These are phyloP conservation scores for Thumatha senex DNA, from an alignment of 2,888 invertebrate species.

Conservation along the genomic window DNA sequence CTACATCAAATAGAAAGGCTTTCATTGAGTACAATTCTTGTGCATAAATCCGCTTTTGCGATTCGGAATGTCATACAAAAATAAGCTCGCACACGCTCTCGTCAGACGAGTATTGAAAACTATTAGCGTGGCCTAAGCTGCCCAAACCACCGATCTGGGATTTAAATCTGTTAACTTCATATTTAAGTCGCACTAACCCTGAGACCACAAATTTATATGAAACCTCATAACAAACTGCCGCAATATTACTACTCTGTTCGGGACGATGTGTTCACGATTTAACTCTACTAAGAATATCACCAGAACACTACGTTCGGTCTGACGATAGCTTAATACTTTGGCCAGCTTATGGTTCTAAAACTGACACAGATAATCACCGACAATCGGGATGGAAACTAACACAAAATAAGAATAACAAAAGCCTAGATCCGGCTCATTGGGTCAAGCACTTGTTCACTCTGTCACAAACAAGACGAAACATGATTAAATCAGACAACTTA, in stretches of 20 bases:
- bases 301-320: background rate
- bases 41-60: slow-evolving; percentile 26
- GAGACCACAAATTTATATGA: too few relatives aligned
- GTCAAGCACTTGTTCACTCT: background rate
- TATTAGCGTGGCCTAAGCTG: background rate
- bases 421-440: background rate
- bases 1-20: slow-evolving; percentile 12
- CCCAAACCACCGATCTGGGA: background rate
- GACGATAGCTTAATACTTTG: background rate
- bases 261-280: background rate
- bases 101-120: background rate
- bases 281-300: background rate
- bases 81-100: background rate
- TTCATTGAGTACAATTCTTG: slow-evolving; percentile 12
- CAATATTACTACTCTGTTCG: background rate
- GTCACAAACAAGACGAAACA: background rate
- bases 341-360: background rate
- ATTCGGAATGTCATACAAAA: background rate
- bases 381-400: background rate
- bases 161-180: too few relatives aligned
- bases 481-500: too few relatives aligned
- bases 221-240: background rate
- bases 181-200: too few relatives aligned
- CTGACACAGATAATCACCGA: background rate
- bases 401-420: background rate